These are phyloP conservation scores for Leptopilina syphax DNA, from an alignment of 2,888 invertebrate species.

Conservation along the genomic window DNA sequence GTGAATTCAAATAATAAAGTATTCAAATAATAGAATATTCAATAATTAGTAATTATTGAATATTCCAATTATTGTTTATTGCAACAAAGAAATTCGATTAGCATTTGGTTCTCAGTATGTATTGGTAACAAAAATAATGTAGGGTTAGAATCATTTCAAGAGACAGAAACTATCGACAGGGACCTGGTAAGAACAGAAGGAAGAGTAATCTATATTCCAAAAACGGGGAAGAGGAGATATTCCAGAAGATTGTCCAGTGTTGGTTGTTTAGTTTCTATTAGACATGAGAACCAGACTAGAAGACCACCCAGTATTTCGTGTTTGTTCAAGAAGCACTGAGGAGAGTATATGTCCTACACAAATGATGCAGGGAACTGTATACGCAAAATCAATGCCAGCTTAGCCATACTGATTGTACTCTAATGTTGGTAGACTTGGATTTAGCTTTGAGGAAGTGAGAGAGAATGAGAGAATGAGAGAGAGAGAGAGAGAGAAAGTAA, in stretches of 20 bases:
- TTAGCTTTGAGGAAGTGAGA: conserved; percentile 33
- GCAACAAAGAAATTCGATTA: too few species aligned
- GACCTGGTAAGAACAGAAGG: too few species aligned
- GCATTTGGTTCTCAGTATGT: too few species aligned
- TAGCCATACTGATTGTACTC: conserved; percentile 68
- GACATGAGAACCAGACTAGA: conserved; percentile 6
- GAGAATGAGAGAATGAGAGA: conserved; percentile 1
- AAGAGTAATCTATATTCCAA: too few species aligned
- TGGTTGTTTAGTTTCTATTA: conserved; percentile 2
- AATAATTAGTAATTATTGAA: too few species aligned
- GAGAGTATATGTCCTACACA: conserved; percentile 60
- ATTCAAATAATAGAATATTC: too few species aligned
- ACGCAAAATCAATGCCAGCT: conserved; percentile 73
- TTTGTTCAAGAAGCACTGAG: conserved; percentile 59
- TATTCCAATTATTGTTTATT: too few species aligned
- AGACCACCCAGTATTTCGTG: conserved; percentile 48
- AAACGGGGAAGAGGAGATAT: not conserved
- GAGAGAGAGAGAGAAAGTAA: not conserved
- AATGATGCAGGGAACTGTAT: conserved; percentile 66
- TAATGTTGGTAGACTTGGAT: conserved; percentile 54
- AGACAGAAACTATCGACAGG: too few species aligned
- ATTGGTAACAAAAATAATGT: too few species aligned
- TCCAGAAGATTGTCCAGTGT: conserved; percentile 30
- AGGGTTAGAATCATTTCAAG: too few species aligned
- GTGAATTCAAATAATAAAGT: too few species aligned